Percentiles rank a stretch among this genome's conserved stretches.
Conservation (phyloP, 2,797 vertebrate genomes). For the Pangasius mekongensis region DNA sequence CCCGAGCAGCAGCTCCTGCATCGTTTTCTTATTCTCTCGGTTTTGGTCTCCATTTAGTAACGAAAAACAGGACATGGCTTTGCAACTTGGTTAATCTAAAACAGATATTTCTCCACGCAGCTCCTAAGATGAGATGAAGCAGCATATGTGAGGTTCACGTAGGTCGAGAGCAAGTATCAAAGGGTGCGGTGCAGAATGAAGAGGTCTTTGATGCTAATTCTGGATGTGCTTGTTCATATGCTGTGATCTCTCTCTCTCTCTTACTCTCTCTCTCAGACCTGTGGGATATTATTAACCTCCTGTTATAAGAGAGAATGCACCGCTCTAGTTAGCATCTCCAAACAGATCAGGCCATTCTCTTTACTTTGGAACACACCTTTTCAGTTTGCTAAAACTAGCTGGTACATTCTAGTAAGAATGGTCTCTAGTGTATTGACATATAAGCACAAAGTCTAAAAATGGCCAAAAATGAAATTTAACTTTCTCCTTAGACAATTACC, state of each 20-base stretch:
- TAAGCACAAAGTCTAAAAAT: neutral
- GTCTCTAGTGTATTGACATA: too few species aligned
- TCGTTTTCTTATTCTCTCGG: neutral
- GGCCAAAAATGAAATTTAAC: neutral
- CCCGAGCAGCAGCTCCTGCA: neutral
- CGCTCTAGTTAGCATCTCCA: neutral
- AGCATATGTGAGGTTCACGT: conserved; percentile 32
- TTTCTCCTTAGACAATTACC: neutral
- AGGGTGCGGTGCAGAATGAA: conserved; percentile 28
- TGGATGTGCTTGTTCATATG: conserved; percentile 35
- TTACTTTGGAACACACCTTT: neutral
- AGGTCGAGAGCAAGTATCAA: conserved; percentile 40
- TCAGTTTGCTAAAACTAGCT: neutral
- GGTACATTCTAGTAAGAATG: neutral
- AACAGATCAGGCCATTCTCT: neutral
- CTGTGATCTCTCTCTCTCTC: conserved; percentile 12
- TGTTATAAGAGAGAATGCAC: neutral
- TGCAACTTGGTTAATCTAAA: conserved; percentile 34
- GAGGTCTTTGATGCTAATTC: conserved; percentile 53
- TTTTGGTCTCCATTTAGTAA: neutral
- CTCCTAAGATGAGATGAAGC: conserved; percentile 40
- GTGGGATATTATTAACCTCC: conserved; percentile 11
- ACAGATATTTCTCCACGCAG: conserved; percentile 22
- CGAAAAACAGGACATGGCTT: neutral
- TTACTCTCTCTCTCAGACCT: neutral